phyloP scores from a whole-genome alignment of 2,113 vertebrate species.

The Aptenodytes forsteri region DNA sequence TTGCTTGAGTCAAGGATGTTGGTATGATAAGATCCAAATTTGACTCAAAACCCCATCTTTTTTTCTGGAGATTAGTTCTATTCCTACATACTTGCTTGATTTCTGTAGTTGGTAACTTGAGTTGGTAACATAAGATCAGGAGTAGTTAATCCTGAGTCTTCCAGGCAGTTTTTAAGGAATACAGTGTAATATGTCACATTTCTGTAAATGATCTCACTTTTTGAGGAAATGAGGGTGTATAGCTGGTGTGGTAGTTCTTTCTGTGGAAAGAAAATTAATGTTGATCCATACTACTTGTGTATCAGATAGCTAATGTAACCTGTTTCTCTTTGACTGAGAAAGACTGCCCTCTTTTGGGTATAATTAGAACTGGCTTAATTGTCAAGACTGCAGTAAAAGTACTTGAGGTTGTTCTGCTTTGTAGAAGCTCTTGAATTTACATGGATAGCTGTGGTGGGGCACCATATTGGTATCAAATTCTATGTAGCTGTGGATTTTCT shows the following conservation, averaged over 20 bases:
- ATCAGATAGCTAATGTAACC: background rate
- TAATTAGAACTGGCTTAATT: background rate
- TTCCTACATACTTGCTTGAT: background rate
- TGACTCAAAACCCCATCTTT: background rate
- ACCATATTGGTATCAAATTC: background rate
- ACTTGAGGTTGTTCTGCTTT: background rate
- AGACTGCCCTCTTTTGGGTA: constrained; percentile 55
- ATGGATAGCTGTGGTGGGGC: background rate
- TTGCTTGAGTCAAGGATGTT: background rate
- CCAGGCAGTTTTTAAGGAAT: background rate
- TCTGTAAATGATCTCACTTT: background rate
- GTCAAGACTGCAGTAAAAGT: background rate
- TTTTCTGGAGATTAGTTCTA: background rate
- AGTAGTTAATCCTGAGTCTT: background rate
- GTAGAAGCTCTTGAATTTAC: background rate
- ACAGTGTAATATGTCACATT: background rate
- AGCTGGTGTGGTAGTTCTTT: background rate
- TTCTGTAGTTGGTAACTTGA: background rate
- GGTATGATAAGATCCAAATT: background rate
- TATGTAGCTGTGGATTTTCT: background rate
- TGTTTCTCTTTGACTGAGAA: constrained; percentile 21
- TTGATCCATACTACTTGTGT: background rate
- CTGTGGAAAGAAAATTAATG: background rate
- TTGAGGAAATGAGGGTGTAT: background rate
- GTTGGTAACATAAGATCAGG: background rate